Base-by-base conservation (phyloP, 2,113 vertebrate species). In the Semnopithecus entellus region DNA sequence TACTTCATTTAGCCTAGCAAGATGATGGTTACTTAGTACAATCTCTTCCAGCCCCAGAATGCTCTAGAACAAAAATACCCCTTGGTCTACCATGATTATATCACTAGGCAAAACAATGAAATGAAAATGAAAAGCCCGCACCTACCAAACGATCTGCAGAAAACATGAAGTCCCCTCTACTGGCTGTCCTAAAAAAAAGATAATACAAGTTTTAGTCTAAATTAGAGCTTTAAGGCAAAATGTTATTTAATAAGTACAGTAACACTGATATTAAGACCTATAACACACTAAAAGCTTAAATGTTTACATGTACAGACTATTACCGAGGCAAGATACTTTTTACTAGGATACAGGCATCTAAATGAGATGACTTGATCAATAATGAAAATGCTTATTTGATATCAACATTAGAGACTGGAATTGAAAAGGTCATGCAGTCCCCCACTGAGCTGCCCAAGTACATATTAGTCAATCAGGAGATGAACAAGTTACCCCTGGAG, bases 131-230 rank as follows among this genome's bases (percentile, higher is more conserved):
- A 97, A 98, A 98, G 32, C 81, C 87, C 94, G 78, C 96, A 99
- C 99, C 98, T 99, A 99, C 99, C 99, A 99, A 98, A 95, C 99
- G 99, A 98, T 99, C 99, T 0, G 99, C 99, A 98, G 99, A 99
- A 98, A 99, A 99, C 70, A 99, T 99, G 97, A 99, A 99, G 99
- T 99, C 99, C 90, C 99, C 99, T 99, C 99, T 99, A 98, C 99
- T 99, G 98, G 99, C 99, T 97, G 99, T 99, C 98, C 99, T 99
- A 98, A 94, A 97, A 96, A 98, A 98, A 98, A 55, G 52, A 93
- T 2, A 97, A 72, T 81, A 90, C 45, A 97, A 96, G 43, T 94
- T 95, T 98, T 95, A 96, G 93, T 96, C 38, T 92, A 92, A 59
- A 94, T 91, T 92, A 94, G 16, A 96, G 27, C 48, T 96, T 90